Evolutionary conservation across 2,113 vertebrate genomes (phyloP), one percentile per base, ranked within the genome.

Genomic region (Lepisosteus oculatus): DNA sequence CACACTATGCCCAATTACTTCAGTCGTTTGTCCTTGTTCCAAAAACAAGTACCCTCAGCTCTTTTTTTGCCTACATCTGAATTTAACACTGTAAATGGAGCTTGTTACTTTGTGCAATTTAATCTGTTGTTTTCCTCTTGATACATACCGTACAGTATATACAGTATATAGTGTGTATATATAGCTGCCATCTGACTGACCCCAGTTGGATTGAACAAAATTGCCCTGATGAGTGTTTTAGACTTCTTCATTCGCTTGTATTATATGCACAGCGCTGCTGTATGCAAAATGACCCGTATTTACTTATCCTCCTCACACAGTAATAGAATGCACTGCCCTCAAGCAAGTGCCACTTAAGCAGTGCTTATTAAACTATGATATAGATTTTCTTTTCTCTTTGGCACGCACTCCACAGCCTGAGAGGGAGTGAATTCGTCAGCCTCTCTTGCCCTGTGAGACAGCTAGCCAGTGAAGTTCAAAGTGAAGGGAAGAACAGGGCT

Each of bases 141-240:
- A 54, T 12, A 3, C 17, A 54, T 44, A n/a, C 3, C 5, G 11
- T 13, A 15, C 43, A 11, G n/a, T 70, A 42, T 54, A 45, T 54
- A 47, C 43, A 59, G 15, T 74, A 41, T 9, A 59, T 47, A 70
- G 29, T 59, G 43, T 75, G 9, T 17, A 66, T 61, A 69, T 59
- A 57, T 55, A 15, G 9, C 44, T 57, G 51, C 51, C 47, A 51
- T 51, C 71, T 55, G 41, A 11, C 11, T 8, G 51, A 42, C 41
- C 61, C 15, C 43, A 17, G 54, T 8, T 17, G 63, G 42, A 71
- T 75, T 71, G 61, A 8, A 51, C 41, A 63, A 14, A 41, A 41
- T n/a, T 42, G 29, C 14, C 59, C 42, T 57, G 4, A 43, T 8
- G 47, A 6, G 9, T 43, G 43, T 71, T 51, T 71, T 57, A 55